Evolutionary conservation across 2,113 vertebrate species (phyloP), one percentile per base, ranked within the genome.

Genomic region (Alethe castanea): DNA sequence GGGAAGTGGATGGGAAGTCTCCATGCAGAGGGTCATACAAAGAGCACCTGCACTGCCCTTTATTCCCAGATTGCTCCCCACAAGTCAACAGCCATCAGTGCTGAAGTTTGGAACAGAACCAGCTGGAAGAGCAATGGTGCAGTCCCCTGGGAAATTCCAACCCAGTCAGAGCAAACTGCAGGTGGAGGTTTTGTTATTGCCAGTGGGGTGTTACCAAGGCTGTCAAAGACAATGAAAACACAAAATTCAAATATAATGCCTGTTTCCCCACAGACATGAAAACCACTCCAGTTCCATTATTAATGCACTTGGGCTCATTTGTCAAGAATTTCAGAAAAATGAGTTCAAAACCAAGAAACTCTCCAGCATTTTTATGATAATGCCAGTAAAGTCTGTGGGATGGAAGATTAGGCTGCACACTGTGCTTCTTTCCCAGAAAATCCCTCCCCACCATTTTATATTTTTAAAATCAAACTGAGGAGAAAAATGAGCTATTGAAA

Each of bases 391-490:
- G 33, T 69, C 90, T 95, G 92, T 67, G 48, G 93, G 81, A 67
- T 81, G 83, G 69, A 70, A 95, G 94, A 96, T 96, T 90, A 97
- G 84, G 76, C 81, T 69, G 76, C 91, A 81, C 54, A 88, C 88
- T 82, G 70, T 54, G 80, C 54, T 69, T 38, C 62, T 78, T 69
- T 67, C 90, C 54, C 88, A 64, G 54, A 78, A 93, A 95, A 95
- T 87, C 94, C 86, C 91, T 82, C 66, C 80, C 26, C 66, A 54
- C 31, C 81, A 82, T 77, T 95, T 86, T 40, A 92, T 80, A 90
- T 90, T 84, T 84, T 97, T 85, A 52, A 92, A 95, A 92, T 91
- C 88, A 91, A 97, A 97, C 92, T 61, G 64, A 90, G 66, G 40
- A 59, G 65, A 26, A 92, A 92, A 95, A 96, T 69, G 61, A 96